phyloP scores from a whole-genome alignment of 2,113 vertebrate species.

The Phodopus roborovskii region DNA sequence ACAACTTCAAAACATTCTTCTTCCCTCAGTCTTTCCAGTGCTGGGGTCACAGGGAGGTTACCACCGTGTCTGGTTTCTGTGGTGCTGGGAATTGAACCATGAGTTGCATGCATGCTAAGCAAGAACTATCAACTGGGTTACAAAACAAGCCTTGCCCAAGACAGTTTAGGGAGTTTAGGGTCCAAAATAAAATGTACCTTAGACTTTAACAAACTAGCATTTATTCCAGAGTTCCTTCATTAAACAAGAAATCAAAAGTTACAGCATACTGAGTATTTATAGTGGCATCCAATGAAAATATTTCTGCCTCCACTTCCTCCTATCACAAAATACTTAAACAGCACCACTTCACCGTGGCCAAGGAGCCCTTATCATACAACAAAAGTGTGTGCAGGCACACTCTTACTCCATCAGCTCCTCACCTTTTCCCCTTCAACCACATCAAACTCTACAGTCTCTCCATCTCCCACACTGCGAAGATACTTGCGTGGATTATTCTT shows the following conservation, averaged over 20 bases:
- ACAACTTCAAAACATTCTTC: not conserved
- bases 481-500: conserved; percentile 98
- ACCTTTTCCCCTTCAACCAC: conserved; percentile 97
- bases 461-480: conserved; percentile 96
- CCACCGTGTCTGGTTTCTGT: not conserved
- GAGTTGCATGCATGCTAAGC: no score
- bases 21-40: no score
- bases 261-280: not conserved
- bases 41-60: not conserved
- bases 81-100: not conserved
- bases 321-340: not conserved
- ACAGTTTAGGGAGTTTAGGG: no score
- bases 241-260: conserved; percentile 11
- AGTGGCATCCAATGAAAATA: not conserved
- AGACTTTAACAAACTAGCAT: not conserved
- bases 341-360: not conserved
- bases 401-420: not conserved
- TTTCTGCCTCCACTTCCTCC: not conserved
- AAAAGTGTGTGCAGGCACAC: no score
- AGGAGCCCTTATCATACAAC: not conserved
- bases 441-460: conserved; percentile 97
- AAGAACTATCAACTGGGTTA: not conserved
- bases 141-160: not conserved
- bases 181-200: not conserved
- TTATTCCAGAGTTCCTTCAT: not conserved